Conservation (phyloP, 2,113 vertebrate species). For the Ondatra zibethicus region DNA sequence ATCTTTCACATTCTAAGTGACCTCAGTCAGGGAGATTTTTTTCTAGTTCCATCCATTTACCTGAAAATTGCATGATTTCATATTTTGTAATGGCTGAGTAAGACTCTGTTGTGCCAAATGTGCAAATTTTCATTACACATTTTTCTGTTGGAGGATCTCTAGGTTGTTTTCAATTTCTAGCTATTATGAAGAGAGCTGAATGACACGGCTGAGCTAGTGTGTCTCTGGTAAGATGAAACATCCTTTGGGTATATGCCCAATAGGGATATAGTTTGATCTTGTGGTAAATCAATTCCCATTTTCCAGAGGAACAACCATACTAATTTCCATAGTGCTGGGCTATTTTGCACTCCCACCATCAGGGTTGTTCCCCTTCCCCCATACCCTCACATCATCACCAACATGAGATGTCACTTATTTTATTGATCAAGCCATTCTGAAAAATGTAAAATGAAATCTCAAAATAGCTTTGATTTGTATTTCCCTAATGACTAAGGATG, state of each 20-base stretch:
- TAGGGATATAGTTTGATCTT: background rate
- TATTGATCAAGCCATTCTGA: background rate
- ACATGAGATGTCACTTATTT: background rate
- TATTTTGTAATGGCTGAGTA: background rate
- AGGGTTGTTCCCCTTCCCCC: too few species aligned
- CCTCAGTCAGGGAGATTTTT: background rate
- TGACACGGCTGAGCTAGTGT: background rate
- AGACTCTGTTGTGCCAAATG: background rate
- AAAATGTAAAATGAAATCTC: background rate
- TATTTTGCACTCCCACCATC: background rate
- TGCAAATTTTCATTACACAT: background rate
- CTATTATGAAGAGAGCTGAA: background rate
- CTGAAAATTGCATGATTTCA: background rate
- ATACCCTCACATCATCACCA: background rate
- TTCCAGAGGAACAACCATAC: background rate
- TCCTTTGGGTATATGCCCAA: background rate
- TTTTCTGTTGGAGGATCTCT: background rate
- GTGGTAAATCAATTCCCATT: background rate
- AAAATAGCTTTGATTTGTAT: background rate
- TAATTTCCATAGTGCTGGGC: background rate
- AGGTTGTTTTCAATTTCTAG: background rate
- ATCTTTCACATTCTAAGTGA: background rate
- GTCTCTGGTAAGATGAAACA: background rate
- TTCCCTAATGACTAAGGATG: background rate
- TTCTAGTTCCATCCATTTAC: background rate